Evolutionary conservation across 2,113 vertebrate species (phyloP).

Genomic region (Noturus placidus): DNA sequence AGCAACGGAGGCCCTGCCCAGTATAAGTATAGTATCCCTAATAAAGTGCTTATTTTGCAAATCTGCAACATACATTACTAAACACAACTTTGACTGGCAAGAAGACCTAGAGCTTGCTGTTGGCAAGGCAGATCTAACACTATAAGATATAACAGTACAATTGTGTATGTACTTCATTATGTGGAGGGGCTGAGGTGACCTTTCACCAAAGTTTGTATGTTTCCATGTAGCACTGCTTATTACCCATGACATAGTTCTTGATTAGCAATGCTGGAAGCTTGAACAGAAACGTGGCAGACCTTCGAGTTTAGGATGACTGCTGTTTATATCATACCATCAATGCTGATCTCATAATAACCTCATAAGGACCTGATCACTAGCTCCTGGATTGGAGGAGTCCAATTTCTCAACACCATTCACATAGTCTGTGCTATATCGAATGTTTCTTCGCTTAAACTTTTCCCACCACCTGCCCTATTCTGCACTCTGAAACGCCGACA

Average conservation of each 20-base stretch:
- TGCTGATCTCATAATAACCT: neutral
- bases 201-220: neutral
- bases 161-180: neutral
- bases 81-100: neutral
- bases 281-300: neutral
- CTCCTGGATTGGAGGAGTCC: neutral
- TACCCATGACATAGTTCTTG: neutral
- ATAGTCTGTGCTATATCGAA: neutral
- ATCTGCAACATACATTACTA: neutral
- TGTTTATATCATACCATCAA: neutral
- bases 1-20: neutral
- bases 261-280: neutral
- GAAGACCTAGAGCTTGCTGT: neutral
- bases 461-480: neutral
- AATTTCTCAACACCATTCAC: constrained; percentile 5
- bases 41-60: neutral
- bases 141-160: neutral
- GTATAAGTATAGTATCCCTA: neutral
- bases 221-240: neutral
- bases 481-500: neutral
- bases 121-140: neutral
- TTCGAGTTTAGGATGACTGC: neutral
- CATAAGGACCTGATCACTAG: neutral
- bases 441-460: neutral
- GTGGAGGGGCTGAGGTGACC: neutral